Evolutionary conservation across 2,888 invertebrate genomes (phyloP), one percentile per base, ranked within the genome.

Genomic region (Zhengitettix transpicula): DNA sequence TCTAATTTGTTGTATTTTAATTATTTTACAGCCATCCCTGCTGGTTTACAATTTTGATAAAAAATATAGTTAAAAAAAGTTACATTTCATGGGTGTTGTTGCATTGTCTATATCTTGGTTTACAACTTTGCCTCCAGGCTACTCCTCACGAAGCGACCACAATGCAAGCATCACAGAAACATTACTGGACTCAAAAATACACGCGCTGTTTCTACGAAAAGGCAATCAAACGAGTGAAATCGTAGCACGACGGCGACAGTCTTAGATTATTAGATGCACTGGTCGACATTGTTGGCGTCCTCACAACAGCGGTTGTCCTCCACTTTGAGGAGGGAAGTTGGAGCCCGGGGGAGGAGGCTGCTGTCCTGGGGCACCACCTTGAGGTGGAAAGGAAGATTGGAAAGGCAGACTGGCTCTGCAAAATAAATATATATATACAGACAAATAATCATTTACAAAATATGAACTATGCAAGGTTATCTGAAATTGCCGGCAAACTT

Each of bases 221-320:
- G 53, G 53, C 16, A 16, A 15, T 17, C 16, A 28, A 17, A 17
- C 12, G 14, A 16, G 53, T 28, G 28, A 16, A 53, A 16, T 12
- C 53, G 28, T 28, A 53, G 53, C 53, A 53, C 53, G 28, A 17
- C 28, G 12, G 16, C 16, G 51, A 16, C 51, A 14, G 16, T 15
- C 15, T n/a, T 16, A 15, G 16, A n/a, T 16, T 51, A 16, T 16
- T 53, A 16, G 28, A 8, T 17, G 17, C 28, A 17, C 53, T 12
- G 28, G 16, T 53, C 28, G 28, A 14, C 14, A 16, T 52, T 17
- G 11, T 17, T 11, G 53, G 17, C 12, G 17, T n/a, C 58, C 54
- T 59, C 58, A 59, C 58, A 59, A 54, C 51, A 59, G 44, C n/a
- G 58, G 58, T 40, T 59, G 58, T 28, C 58, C 58, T n/a, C n/a